Percentiles rank a stretch among this genome's conserved stretches.
Conservation (phyloP, 2,797 vertebrate species). For the Paguma larvata region DNA sequence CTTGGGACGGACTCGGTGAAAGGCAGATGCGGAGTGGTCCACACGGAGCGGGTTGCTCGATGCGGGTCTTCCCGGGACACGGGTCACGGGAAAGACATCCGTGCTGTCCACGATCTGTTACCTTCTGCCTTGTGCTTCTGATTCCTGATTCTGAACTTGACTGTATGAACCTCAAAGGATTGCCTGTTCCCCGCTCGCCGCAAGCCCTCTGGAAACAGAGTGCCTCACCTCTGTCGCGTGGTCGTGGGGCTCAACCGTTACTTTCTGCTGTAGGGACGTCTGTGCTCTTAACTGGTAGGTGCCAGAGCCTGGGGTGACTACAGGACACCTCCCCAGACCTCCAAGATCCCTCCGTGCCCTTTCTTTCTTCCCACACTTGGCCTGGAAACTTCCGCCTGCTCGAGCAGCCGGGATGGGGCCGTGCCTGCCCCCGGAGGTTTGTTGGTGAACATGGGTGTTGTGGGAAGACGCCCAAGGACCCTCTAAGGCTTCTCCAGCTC, state of each 20-base stretch:
- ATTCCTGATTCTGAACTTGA: neutral
- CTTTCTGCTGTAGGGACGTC: rapidly evolving
- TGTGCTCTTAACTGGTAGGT: rapidly evolving
- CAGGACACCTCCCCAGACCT: rapidly evolving
- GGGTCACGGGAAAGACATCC: rapidly evolving
- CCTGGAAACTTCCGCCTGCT: neutral
- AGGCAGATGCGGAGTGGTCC: rapidly evolving
- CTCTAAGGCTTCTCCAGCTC: neutral
- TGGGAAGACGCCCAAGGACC: rapidly evolving
- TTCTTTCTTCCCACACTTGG: rapidly evolving
- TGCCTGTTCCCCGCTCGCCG: rapidly evolving
- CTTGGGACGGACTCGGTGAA: neutral
- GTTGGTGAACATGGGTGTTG: too few relatives aligned
- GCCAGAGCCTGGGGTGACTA: rapidly evolving
- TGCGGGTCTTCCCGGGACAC: rapidly evolving
- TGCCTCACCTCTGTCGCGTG: rapidly evolving
- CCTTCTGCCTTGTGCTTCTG: too few relatives aligned
- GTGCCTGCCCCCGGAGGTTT: too few relatives aligned
- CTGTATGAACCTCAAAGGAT: neutral
- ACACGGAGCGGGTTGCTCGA: rapidly evolving
- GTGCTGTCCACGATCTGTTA: rapidly evolving
- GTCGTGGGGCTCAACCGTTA: rapidly evolving
- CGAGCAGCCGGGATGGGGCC: rapidly evolving
- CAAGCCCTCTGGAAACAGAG: neutral
- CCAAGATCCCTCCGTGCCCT: rapidly evolving